Evolutionary conservation across 2,888 invertebrate genomes (phyloP), one percentile per base, ranked within the genome.

Genomic region (Nomada lathburiana): DNA sequence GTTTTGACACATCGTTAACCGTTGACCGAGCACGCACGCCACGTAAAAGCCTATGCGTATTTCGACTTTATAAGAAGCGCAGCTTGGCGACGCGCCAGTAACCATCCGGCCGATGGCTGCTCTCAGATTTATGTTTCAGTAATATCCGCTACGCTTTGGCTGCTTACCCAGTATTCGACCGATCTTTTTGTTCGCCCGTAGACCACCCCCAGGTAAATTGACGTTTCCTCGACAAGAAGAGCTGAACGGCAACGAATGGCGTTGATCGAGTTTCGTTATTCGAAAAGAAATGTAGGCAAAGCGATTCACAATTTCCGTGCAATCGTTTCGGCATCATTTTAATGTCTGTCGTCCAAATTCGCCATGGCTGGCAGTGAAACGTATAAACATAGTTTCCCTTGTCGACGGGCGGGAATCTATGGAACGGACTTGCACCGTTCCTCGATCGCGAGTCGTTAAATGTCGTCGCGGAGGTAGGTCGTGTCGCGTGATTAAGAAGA

Each of bases 1-100:
- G 82, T 88, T 86, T 82, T 85, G 88, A 88, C 88, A 88, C 88
- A 77, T 88, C 86, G 88, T 88, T 88, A 88, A 88, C 88, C 81
- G 88, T 76, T 84, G 83, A 88, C 85, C 72, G 84, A 87, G 80
- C 88, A 81, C 77, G 62, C 85, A 60, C 82, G 80, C 68, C 70
- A 59, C 73, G 86, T 77, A 83, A 85, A 83, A 85, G 82, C 83
- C 57, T 67, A 23, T 67, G 79, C 80, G 85, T 86, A 82, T 85
- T 73, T 64, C 85, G 85, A 85, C 85, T 84, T 53, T 85, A 76
- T 85, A 88, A 88, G 88, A 88, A 88, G 72, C 36, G 36, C 85
- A 64, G 29, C 64, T 63, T 88, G 88, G 88, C 86, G 11, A 18
- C 26, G 7, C 29, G 88, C 88, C 88, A 88, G 59, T 13, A 71